Evolutionary conservation across 2,797 vertebrate genomes (phyloP), one percentile per base, ranked within the genome.

Genomic region (Varecia variegata): DNA sequence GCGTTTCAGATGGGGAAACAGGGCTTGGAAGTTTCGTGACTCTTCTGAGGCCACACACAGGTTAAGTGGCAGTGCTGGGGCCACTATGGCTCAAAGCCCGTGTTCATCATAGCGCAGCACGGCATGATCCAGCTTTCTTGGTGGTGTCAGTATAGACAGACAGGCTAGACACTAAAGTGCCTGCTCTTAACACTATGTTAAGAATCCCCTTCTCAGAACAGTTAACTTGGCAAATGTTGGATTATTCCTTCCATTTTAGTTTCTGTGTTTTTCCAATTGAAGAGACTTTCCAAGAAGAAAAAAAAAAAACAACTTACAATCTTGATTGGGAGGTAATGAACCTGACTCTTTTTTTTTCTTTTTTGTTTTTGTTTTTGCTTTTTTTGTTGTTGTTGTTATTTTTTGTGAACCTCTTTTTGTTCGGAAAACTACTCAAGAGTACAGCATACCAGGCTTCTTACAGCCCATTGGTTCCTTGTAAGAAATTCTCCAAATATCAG

Each of bases 391-490:
- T 54, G 2, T 54, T 54, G 2, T 52, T 52, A 20, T 56, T 56
- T 56, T 56, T 56, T 56, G 54, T 56, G 21, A 56, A 20, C 27
- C 32, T 90, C 74, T 84, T 7, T 60, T 30, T 60, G 17, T 94
- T 94, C 32, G 70, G 80, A 93, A 94, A 89, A 89, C 52, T 17
- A 43, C 47, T 84, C 47, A 80, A 52, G 62, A 74, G 84, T 62
- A 80, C 4, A 30, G 35, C 54, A 71, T 68, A 87, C 4, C 13
- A 13, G 92, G 14, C 18, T 35, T 76, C 52, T 67, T 82, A 43
- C 1, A 23, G n/a, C 50, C 35, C 40, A 17, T 52, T 73, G 43
- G 32, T 32, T 54, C 11, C 67, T 90, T 60, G 3, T 79, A 47
- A 86, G 86, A 89, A 84, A 71, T 71, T 88, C 25, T 18, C 45